phyloP scores from a whole-genome alignment of 2,888 invertebrate species.

The Cheilosia variabilis region DNA sequence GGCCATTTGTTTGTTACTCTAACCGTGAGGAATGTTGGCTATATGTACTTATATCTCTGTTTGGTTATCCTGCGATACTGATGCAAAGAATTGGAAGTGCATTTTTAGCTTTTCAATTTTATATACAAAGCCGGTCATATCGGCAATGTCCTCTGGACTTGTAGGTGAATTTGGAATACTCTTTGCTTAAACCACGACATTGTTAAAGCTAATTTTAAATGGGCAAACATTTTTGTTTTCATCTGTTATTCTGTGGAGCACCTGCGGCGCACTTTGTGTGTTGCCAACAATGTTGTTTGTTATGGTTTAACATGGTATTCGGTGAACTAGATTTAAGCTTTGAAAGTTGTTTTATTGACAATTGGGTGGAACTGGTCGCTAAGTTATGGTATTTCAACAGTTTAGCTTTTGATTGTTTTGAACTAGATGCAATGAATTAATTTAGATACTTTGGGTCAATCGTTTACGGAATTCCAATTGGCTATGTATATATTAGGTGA shows the following conservation, averaged over 20 bases:
- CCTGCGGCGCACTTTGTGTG: neutral
- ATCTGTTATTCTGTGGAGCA: constrained; percentile 5
- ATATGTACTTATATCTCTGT: constrained; percentile 49
- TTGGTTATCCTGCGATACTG: constrained; percentile 14
- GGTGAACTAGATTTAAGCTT: constrained; percentile 25
- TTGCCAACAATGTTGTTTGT: constrained; percentile 29
- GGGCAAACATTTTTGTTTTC: constrained; percentile 15
- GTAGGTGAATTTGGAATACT: constrained; percentile 40
- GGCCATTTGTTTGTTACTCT: constrained; percentile 63
- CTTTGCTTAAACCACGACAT: constrained; percentile 32
- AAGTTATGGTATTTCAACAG: neutral
- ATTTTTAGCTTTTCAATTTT: constrained; percentile 7
- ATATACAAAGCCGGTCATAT: neutral
- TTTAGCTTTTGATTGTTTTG: no score
- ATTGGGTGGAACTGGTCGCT: neutral
- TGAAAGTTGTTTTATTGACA: constrained; percentile 27
- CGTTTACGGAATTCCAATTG: no score
- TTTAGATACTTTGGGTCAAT: no score
- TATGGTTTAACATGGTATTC: constrained; percentile 9
- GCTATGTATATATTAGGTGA: no score
- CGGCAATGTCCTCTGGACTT: constrained; percentile 41
- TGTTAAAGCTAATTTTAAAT: constrained; percentile 8
- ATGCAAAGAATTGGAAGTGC: constrained; percentile 42
- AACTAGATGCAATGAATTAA: no score
- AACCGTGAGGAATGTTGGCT: constrained; percentile 57